Evolutionary conservation across 2,888 invertebrate genomes (phyloP).

Genomic region (Archips xylosteana): DNA sequence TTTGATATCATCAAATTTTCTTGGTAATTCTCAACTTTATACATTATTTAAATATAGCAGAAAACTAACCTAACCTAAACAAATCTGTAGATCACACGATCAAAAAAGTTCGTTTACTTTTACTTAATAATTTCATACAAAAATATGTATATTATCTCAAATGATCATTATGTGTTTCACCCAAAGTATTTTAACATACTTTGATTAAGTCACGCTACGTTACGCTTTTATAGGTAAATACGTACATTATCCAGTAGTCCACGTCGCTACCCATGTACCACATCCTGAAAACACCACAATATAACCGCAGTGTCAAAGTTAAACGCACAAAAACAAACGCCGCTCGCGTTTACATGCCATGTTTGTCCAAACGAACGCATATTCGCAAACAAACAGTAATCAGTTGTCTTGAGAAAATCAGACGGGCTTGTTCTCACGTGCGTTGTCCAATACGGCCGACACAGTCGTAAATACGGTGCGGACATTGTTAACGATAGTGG

Average conservation of each 20-base stretch:
- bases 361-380: slow-evolving; percentile 51
- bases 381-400: slow-evolving; percentile 73
- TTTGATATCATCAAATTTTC: too few relatives aligned
- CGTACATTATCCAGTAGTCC: background rate
- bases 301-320: slow-evolving; percentile 28
- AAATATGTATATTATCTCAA: too few relatives aligned
- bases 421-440: slow-evolving; percentile 70
- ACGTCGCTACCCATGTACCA: background rate
- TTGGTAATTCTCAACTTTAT: too few relatives aligned
- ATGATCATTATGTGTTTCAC: too few relatives aligned
- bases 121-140: too few relatives aligned
- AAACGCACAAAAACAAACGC: slow-evolving; percentile 17
- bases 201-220: too few relatives aligned
- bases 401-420: slow-evolving; percentile 70
- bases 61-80: too few relatives aligned
- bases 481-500: slow-evolving; percentile 41
- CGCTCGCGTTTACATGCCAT: slow-evolving; percentile 27
- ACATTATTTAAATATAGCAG: too few relatives aligned
- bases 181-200: too few relatives aligned
- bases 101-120: too few relatives aligned
- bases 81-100: too few relatives aligned
- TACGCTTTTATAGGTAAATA: background rate
- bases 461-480: slow-evolving; percentile 45
- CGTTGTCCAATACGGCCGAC: slow-evolving; percentile 61
- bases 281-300: background rate